Evolutionary conservation across 2,113 vertebrate species (phyloP).

Genomic region (Rhinoderma darwinii): DNA sequence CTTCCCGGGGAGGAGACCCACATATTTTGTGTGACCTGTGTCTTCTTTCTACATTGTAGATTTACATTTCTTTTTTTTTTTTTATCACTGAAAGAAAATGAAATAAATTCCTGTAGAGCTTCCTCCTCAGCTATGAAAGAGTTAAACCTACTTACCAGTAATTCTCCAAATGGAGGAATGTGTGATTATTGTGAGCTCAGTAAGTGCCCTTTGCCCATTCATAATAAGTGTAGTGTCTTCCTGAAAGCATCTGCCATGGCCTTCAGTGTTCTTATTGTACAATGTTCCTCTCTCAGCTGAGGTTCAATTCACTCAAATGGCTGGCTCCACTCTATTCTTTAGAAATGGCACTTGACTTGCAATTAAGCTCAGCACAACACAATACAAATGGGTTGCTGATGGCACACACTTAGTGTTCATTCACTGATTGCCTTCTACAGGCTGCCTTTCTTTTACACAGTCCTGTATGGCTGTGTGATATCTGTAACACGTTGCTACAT

Average conservation of each 20-base stretch:
- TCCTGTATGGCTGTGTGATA: slow-evolving; percentile 49
- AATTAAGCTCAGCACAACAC: slow-evolving; percentile 60
- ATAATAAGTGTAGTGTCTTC: slow-evolving; percentile 60
- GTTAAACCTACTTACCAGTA: slow-evolving; percentile 52
- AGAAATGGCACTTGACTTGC: slow-evolving; percentile 60
- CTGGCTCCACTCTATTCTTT: slow-evolving; percentile 59
- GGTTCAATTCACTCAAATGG: slow-evolving; percentile 61
- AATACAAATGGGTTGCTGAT: slow-evolving; percentile 60
- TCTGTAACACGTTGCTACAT: slow-evolving; percentile 45
- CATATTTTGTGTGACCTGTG: background rate
- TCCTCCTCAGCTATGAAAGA: background rate
- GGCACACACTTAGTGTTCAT: slow-evolving; percentile 59
- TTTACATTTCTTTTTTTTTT: background rate
- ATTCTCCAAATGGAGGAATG: slow-evolving; percentile 57
- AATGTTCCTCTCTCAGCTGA: slow-evolving; percentile 57
- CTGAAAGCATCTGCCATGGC: slow-evolving; percentile 59
- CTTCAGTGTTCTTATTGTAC: slow-evolving; percentile 56
- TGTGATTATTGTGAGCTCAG: slow-evolving; percentile 58
- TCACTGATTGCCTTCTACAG: slow-evolving; percentile 58
- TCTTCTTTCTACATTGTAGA: background rate
- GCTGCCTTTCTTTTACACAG: slow-evolving; percentile 52
- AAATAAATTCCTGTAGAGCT: slow-evolving; percentile 35
- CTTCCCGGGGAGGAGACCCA: no score
- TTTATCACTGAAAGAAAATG: background rate
- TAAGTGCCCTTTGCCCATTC: slow-evolving; percentile 59